phyloP scores from a whole-genome alignment of 2,888 invertebrate genomes.

The Odontocerum albicorne region DNA sequence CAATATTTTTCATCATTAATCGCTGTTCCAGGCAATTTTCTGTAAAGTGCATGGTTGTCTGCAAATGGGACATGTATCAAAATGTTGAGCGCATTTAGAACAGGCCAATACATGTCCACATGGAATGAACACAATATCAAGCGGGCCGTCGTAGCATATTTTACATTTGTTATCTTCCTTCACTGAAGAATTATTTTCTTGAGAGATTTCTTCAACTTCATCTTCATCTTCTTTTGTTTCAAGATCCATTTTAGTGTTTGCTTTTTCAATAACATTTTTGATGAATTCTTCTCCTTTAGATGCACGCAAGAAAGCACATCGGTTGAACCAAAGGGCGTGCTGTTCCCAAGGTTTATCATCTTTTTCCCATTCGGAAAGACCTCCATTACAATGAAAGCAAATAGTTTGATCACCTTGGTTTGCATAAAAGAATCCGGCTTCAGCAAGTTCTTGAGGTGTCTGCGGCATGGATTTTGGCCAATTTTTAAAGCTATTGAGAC shows the following conservation, averaged over 20 bases:
- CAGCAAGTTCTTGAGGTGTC: background rate
- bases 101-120: background rate
- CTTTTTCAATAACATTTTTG: background rate
- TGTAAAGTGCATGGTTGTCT: background rate
- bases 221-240: background rate
- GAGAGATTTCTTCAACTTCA: background rate
- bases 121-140: background rate
- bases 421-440: constrained; percentile 41
- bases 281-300: background rate
- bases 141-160: background rate
- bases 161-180: too few relatives aligned
- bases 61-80: background rate
- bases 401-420: background rate
- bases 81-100: background rate
- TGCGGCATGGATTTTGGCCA: background rate
- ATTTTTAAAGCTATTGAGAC: background rate
- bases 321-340: background rate
- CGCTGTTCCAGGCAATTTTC: too few relatives aligned
- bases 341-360: background rate
- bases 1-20: too few relatives aligned
- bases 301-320: background rate
- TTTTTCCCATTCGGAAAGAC: background rate
- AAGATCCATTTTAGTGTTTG: background rate
- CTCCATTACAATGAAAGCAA: constrained; percentile 2
- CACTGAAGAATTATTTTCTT: too few relatives aligned